Evolutionary conservation across 2,888 invertebrate species (phyloP), one percentile per base, ranked within the genome.

Genomic region (Amblyjoppa proteus): DNA sequence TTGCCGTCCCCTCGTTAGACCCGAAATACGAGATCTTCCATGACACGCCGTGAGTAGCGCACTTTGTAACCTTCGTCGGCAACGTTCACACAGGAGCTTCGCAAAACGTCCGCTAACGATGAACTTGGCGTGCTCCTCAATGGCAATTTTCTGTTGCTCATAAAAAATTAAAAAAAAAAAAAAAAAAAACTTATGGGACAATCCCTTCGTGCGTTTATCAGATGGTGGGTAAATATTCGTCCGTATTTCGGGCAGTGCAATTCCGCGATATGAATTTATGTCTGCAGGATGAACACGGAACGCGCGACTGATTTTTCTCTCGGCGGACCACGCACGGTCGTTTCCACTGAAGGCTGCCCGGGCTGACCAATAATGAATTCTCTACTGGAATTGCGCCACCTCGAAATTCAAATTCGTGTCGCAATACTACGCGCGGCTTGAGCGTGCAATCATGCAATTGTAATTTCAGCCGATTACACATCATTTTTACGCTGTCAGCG

Each of bases 1-100:
- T 74, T 76, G 66, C 31, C 31, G 73, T 83, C 61, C 76, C 85
- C 68, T 83, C 85, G 85, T 80, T 85, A 80, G 82, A 83, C 20
- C 45, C 73, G 83, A 83, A 83, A 80, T 77, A 76, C 85, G 80
- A 61, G 31, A 80, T 74, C 68, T 64, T 49, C 31, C 61, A 68
- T 80, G 80, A 80, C 73, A 61, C 31, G 41, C 79, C 71, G 34
- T n/a, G 68, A 69, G 80, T 83, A 83, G 75, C 79, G 76, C 20
- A 53, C 64, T 78, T 58, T 56, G 49, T 45, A 45, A 45, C 68
- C 51, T 58, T 49, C 58, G 20, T 20, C 13, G 13, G 11, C 20
- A 53, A 28, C 4, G 53, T 11, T 61, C 53, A 38, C 38, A 53
- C 34, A 49, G 31, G 31, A 64, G 34, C 34, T 25, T 38, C 20